Conservation (phyloP, 30 jellyfish, hydroid and myxozoan genomes). For the Cassiopea andromeda region DNA sequence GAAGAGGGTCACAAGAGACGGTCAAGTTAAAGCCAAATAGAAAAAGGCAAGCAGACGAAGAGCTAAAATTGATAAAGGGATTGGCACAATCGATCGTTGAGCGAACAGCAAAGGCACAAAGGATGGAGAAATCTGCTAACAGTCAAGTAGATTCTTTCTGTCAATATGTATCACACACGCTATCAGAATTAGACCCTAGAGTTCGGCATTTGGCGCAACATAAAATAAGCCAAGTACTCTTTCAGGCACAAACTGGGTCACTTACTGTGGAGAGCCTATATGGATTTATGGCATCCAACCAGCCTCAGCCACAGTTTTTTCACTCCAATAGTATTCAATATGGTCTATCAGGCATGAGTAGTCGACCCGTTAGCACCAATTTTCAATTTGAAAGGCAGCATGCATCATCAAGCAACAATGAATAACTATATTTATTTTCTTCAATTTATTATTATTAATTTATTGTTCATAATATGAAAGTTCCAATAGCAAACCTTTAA, state of each 20-base stretch:
- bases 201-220: conserved; percentile 31
- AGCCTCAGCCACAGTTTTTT: conserved; percentile 21
- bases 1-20: conserved; percentile 9
- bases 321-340: background rate
- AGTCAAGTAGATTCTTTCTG: background rate
- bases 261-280: conserved; percentile 3
- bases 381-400: background rate
- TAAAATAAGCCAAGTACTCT: conserved; percentile 14
- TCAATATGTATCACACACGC: conserved; percentile 8
- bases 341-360: background rate
- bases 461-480: background rate
- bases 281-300: conserved; percentile 4
- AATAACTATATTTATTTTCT: too few relatives aligned
- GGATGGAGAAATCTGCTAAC: background rate
- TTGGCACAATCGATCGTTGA: conserved; percentile 33
- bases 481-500: conserved; percentile 31
- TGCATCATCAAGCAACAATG: background rate
- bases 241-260: conserved; percentile 36
- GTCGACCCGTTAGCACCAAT: conserved; percentile 10
- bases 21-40: conserved; percentile 6
- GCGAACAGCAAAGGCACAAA: conserved; percentile 13
- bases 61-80: background rate
- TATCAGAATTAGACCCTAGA: conserved; percentile 16
- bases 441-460: too few relatives aligned
- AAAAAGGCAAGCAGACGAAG: conserved; percentile 35